A percentile compares a stretch with the other conserved stretches of the same genome.
Evolutionary conservation across 2,888 invertebrate genomes (phyloP).

Genomic region (Rhogogaster chlorosoma): DNA sequence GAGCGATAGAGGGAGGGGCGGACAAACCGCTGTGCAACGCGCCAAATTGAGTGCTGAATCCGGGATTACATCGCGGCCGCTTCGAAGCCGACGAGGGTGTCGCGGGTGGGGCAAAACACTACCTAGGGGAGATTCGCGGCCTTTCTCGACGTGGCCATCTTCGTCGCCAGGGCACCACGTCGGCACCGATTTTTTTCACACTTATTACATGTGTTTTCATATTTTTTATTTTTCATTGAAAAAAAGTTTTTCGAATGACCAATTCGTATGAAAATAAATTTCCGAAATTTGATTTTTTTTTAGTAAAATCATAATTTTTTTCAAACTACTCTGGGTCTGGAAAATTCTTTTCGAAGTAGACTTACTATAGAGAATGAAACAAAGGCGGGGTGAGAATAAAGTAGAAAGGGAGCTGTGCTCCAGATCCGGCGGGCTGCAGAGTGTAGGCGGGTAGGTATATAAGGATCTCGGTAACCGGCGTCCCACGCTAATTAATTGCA

Average conservation of each 20-base stretch:
- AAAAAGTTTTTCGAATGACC: neutral
- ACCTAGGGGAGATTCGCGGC: conserved; percentile 52
- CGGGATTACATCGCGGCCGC: conserved; percentile 72
- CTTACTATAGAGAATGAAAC: neutral
- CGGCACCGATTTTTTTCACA: neutral
- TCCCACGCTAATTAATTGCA: conserved; percentile 52
- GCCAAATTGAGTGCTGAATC: conserved; percentile 75
- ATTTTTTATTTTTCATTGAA: neutral
- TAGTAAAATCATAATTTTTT: too few relatives aligned
- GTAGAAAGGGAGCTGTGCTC: neutral
- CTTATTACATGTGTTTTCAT: neutral
- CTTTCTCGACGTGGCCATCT: conserved; percentile 52
- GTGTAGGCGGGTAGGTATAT: neutral
- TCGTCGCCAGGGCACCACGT: neutral
- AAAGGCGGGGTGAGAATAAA: neutral
- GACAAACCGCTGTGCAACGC: conserved; percentile 73
- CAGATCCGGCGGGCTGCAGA: neutral
- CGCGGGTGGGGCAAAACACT: conserved; percentile 38
- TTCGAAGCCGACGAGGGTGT: conserved; percentile 47
- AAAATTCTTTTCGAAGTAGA: neutral
- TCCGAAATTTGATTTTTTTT: neutral
- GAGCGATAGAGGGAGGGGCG: conserved; percentile 60
- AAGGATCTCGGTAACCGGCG: conserved; percentile 41
- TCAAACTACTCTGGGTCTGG: neutral
- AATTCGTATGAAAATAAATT: neutral